phyloP scores from a whole-genome alignment of 30 jellyfish, hydroid and myxozoan species.

The Aurelia sp. region DNA sequence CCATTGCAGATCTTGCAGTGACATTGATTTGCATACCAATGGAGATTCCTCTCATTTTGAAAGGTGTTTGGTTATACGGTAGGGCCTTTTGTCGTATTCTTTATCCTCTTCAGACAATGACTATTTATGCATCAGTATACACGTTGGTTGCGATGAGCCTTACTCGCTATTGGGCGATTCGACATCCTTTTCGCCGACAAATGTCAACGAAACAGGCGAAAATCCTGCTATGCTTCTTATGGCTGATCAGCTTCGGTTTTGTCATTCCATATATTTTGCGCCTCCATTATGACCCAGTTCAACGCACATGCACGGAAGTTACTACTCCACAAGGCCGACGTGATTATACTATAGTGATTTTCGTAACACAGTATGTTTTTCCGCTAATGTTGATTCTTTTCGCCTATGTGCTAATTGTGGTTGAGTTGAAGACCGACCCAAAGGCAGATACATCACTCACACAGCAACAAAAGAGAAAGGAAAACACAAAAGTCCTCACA shows the following conservation, averaged over 20 bases:
- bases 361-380: constrained; percentile 86
- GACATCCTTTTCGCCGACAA: constrained; percentile 89
- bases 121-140: constrained; percentile 93
- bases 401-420: constrained; percentile 78
- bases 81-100: constrained; percentile 76
- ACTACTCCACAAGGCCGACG: constrained; percentile 70
- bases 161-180: constrained; percentile 96
- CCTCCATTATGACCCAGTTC: constrained; percentile 43
- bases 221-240: constrained; percentile 70
- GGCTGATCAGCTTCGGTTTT: constrained; percentile 87
- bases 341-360: constrained; percentile 83
- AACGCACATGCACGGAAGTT: constrained; percentile 62
- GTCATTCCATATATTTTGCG: constrained; percentile 87
- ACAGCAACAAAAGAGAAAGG: constrained; percentile 69
- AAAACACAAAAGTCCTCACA: constrained; percentile 87
- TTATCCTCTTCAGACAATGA: constrained; percentile 92
- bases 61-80: constrained; percentile 87
- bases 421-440: constrained; percentile 63
- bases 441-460: constrained; percentile 49
- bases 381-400: constrained; percentile 80
- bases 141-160: constrained; percentile 93
- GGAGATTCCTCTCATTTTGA: constrained; percentile 85
- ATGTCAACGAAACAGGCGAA: constrained; percentile 86
- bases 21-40: constrained; percentile 89
- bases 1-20: constrained; percentile 92